phyloP scores from a whole-genome alignment of 2,113 vertebrate species.

The Erinaceus europaeus region DNA sequence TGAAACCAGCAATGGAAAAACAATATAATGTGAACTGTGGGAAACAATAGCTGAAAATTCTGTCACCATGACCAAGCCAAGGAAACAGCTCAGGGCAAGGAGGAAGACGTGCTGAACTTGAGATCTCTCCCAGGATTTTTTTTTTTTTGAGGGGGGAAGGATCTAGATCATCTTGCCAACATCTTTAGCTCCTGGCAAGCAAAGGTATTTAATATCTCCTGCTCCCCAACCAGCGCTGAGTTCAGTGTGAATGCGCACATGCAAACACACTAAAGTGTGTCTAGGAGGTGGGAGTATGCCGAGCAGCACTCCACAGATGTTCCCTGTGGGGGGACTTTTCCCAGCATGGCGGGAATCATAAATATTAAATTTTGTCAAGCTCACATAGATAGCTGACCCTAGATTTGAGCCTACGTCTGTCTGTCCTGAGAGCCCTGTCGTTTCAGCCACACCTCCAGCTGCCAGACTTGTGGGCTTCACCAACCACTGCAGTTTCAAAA shows the following conservation, averaged over 20 bases:
- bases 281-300: neutral
- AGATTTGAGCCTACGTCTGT: neutral
- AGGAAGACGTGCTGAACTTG: neutral
- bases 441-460: neutral
- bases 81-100: neutral
- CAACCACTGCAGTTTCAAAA: slow-evolving; percentile 32
- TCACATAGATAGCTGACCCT: neutral
- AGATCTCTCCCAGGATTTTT: neutral
- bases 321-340: neutral
- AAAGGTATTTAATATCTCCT: neutral
- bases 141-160: too few relatives aligned
- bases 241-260: accelerated
- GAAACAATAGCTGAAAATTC: slow-evolving; percentile 74
- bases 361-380: neutral
- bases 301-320: neutral
- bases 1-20: slow-evolving; percentile 82
- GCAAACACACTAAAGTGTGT: neutral
- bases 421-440: neutral
- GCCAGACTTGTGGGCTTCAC: slow-evolving; percentile 31
- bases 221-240: neutral
- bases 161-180: neutral
- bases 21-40: slow-evolving; percentile 79
- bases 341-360: neutral
- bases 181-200: neutral
- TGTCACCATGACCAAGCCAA: slow-evolving; percentile 65